Evolutionary conservation across 2,797 vertebrate genomes (phyloP).

Genomic region (Pteronotus mesoamericanus): DNA sequence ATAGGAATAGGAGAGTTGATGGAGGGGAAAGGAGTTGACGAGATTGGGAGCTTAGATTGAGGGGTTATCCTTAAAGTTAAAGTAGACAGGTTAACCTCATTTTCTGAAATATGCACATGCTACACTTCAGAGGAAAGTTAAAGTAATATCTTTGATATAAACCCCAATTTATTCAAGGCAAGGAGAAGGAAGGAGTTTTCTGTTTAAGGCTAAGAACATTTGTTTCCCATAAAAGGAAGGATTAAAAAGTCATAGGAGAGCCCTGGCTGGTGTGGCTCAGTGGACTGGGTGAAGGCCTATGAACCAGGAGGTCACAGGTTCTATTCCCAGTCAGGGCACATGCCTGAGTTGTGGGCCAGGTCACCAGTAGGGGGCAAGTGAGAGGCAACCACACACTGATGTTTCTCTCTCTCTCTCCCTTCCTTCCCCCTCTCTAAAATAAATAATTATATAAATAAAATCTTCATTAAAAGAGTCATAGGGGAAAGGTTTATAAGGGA

Average conservation of each 20-base stretch:
- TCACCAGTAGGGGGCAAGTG: no score
- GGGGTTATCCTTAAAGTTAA: neutral
- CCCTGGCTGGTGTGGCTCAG: no score
- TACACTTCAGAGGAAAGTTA: neutral
- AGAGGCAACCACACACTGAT: no score
- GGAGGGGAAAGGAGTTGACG: neutral
- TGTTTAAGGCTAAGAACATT: neutral
- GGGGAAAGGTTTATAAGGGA: neutral
- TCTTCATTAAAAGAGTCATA: neutral
- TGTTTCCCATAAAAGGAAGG: neutral
- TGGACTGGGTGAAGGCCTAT: no score
- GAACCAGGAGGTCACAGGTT: no score
- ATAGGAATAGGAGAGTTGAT: neutral
- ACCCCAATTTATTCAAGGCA: neutral
- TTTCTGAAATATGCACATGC: neutral
- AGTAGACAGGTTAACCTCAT: neutral
- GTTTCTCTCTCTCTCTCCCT: no score
- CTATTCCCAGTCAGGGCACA: no score
- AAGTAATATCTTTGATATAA: neutral
- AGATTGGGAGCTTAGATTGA: neutral
- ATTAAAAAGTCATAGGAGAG: neutral
- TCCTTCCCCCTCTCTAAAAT: no score
- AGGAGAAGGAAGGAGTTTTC: neutral
- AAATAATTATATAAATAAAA: no score
- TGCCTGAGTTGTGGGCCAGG: no score